phyloP scores from a whole-genome alignment of 2,797 vertebrate species.

The Taenioides sp. region DNA sequence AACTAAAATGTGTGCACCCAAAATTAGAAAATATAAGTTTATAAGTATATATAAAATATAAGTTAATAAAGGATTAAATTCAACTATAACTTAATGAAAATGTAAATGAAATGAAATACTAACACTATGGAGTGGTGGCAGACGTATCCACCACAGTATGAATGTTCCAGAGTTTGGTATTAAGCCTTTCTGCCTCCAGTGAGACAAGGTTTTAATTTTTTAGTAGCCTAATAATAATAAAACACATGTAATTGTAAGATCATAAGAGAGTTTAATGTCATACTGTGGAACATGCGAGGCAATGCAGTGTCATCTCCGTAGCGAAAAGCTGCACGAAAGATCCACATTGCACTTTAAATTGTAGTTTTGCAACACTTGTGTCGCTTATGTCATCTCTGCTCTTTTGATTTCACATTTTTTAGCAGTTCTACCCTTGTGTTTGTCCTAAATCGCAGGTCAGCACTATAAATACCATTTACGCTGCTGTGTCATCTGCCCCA shows the following conservation, averaged over 20 bases:
- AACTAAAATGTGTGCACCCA: too few relatives aligned
- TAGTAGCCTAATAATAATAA: background rate
- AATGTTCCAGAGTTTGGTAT: background rate
- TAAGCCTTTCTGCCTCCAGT: too few relatives aligned
- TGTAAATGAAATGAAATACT: too few relatives aligned
- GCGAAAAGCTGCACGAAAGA: background rate
- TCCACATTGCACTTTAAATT: background rate
- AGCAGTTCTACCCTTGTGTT: conserved; percentile 37
- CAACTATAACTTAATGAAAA: too few relatives aligned
- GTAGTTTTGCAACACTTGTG: conserved; percentile 23
- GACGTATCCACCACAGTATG: too few relatives aligned
- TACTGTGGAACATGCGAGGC: background rate
- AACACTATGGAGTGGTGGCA: too few relatives aligned
- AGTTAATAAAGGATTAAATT: too few relatives aligned
- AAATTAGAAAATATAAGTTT: too few relatives aligned
- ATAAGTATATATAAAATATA: too few relatives aligned
- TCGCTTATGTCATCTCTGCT: conserved; percentile 10
- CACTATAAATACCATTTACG: conserved; percentile 56
- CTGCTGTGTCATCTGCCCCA: conserved; percentile 49
- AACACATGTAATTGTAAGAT: too few relatives aligned
- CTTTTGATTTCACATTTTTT: conserved; percentile 26
- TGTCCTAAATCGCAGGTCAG: conserved; percentile 49
- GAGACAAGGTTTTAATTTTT: background rate
- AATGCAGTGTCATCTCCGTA: background rate
- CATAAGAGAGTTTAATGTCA: background rate